Evolutionary conservation across 2,888 invertebrate genomes (phyloP).

Genomic region (Drosophila peninsularis): DNA sequence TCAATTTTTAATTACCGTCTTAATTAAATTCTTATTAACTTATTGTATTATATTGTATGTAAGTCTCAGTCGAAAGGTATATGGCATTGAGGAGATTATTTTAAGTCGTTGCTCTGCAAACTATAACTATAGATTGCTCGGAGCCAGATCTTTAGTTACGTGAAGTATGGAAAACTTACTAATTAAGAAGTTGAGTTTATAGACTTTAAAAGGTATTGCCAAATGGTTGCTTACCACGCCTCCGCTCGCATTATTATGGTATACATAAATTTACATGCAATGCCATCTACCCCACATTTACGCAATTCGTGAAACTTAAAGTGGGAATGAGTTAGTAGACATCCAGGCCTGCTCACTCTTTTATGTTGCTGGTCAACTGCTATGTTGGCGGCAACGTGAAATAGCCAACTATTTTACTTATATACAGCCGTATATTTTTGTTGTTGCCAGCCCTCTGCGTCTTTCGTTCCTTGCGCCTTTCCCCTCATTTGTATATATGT

Average conservation of each 20-base stretch:
- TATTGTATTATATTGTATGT: no score
- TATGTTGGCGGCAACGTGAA: slow-evolving; percentile 71
- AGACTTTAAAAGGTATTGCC: slow-evolving; percentile 51
- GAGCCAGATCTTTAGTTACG: no score
- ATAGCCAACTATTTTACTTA: slow-evolving; percentile 72
- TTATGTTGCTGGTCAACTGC: slow-evolving; percentile 68
- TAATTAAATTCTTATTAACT: no score
- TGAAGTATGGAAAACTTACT: background rate
- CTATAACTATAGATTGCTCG: no score
- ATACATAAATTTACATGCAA: slow-evolving; percentile 51
- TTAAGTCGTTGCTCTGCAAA: no score
- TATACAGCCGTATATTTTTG: slow-evolving; percentile 65
- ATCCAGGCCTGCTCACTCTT: slow-evolving; percentile 54
- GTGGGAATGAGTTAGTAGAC: slow-evolving; percentile 42
- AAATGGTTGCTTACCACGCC: slow-evolving; percentile 37
- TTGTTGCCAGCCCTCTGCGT: slow-evolving; percentile 58
- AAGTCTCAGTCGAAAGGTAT: no score
- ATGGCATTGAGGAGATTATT: no score
- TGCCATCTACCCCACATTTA: slow-evolving; percentile 40
- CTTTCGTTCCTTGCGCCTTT: slow-evolving; percentile 42
- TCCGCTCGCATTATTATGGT: slow-evolving; percentile 16
- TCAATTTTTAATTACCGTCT: no score
- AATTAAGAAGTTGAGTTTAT: slow-evolving; percentile 33
- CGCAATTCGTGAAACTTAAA: slow-evolving; percentile 21
- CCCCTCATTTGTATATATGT: slow-evolving; percentile 56